Base-by-base conservation (phyloP, 2,797 vertebrate species). In the Centroberyx gerrardi region DNA sequence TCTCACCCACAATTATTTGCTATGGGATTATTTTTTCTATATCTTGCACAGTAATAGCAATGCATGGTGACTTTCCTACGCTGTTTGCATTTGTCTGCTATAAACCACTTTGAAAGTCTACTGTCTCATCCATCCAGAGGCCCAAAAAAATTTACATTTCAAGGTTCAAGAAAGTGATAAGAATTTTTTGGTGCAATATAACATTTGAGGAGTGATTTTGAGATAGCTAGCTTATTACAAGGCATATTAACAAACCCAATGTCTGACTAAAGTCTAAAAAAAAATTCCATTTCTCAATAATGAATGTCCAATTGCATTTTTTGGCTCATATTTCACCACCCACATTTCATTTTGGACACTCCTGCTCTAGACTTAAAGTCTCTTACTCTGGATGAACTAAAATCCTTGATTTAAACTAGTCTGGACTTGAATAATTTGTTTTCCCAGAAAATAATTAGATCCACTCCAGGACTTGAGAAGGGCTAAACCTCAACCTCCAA, bases 51-150 rank as follows among this genome's bases (percentile, higher is more conserved):
- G 4, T 22, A 31, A 28, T 33, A 42, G 46, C 1, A 64, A 42
- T 38, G 10, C 28, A 52, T 12, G 40, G 14, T 44, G 0, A 27
- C n/a, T 70, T 17, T 5, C n/a, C 5, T n/a, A 55, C 2, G 15
- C 28, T 64, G 51, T 14, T 40, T 46, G 3, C 5, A 67, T 79
- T 62, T 62, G 3, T 52, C 14, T 63, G 17, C 33, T 58, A 66
- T 9, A 46, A 27, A 36, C 27, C 5, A 10, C 38, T 40, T 40
- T n/a, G 1, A n/a, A 18, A 5, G n/a, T 51, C n/a, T n/a, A 18
- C n/a, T 5, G 48, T 51, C 6, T 51, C 38, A 40, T 33, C 33
- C 38, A 40, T 40, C 33, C 2, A 33, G 33, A 4, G 33, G 33
- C 33, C 33, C 2, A 0, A 33, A 33, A 33, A 44, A 9, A 10